phyloP scores from a whole-genome alignment of 2,113 vertebrate genomes.

The Sceloporus undulatus region DNA sequence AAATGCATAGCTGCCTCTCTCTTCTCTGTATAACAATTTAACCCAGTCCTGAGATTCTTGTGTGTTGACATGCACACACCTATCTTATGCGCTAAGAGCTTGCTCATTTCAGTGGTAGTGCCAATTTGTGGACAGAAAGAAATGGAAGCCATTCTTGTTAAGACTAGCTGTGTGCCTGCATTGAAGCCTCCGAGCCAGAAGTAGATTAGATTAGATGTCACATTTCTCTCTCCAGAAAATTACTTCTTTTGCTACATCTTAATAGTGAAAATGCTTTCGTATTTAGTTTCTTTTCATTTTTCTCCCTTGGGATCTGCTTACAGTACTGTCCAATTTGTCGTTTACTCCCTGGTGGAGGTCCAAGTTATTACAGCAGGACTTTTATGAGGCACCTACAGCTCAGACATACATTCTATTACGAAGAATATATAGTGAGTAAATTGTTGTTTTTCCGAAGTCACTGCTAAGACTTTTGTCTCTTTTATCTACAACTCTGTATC shows the following conservation, averaged over 20 bases:
- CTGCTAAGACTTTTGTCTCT: constrained; percentile 20
- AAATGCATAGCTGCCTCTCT: not conserved
- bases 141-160: not conserved
- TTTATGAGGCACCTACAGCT: constrained; percentile 73
- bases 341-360: constrained; percentile 64
- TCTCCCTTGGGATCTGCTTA: constrained; percentile 33
- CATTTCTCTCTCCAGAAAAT: constrained; percentile 46
- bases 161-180: not conserved
- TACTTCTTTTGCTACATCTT: constrained; percentile 32
- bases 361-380: constrained; percentile 64
- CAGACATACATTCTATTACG: constrained; percentile 63
- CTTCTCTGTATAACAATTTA: not conserved
- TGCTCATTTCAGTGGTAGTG: not conserved
- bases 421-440: constrained; percentile 73
- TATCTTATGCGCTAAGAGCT: not conserved
- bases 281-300: constrained; percentile 17
- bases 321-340: constrained; percentile 72
- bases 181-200: not conserved
- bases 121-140: not conserved
- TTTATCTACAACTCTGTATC: not conserved
- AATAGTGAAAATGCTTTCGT: not conserved
- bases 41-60: not conserved
- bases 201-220: constrained; percentile 2
- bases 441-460: constrained; percentile 36
- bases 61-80: not conserved